Evolutionary conservation across 2,113 vertebrate species (phyloP), one percentile per base, ranked within the genome.

Genomic region (Fulmarus glacialis): DNA sequence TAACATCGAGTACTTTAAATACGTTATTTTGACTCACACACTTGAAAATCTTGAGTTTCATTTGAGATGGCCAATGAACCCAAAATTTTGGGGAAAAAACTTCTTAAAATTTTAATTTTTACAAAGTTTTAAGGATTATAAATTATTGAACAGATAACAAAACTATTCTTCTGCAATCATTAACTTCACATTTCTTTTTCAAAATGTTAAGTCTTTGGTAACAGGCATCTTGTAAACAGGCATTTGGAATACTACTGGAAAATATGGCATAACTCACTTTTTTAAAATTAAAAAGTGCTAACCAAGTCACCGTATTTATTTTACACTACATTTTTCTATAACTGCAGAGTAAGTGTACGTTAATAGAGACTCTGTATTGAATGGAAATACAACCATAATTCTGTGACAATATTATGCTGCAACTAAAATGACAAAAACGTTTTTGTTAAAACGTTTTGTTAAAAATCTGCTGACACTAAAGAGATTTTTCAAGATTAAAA

Each of bases 341-440:
- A 78, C 23, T 36, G 24, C 15, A 30, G 21, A 67, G 30, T 52
- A 92, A 85, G 50, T 71, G 38, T 36, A 93, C 84, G 90, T 79
- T 32, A n/a, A 82, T 32, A 79, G 56, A 82, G 55, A 83, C 7
- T 83, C 93, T 55, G 20, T 36, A 81, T 43, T 13, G 4, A 56
- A 90, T 87, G 27, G 18, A 97, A 97, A 96, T 87, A 66, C 23
- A 97, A 93, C 7, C 36, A 73, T 68, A 95, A 87, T 89, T 97
- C 70, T 91, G 47, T 90, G 93, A 94, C 43, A 90, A 90, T 91
- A 89, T 55, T 78, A 94, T 89, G 58, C 58, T 93, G 89, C 63
- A 95, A 92, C 86, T 75, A 89, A 68, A 95, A 82, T 73, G 66
- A 94, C 67, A 95, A 93, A 93, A 93, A 58, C 9, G 23, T 87